A percentile compares a stretch with the other conserved stretches of the same genome.
These are phyloP conservation scores for Eriosoma lanigerum DNA, from an alignment of 1,140 invertebrate species.

Conservation along the genomic window DNA sequence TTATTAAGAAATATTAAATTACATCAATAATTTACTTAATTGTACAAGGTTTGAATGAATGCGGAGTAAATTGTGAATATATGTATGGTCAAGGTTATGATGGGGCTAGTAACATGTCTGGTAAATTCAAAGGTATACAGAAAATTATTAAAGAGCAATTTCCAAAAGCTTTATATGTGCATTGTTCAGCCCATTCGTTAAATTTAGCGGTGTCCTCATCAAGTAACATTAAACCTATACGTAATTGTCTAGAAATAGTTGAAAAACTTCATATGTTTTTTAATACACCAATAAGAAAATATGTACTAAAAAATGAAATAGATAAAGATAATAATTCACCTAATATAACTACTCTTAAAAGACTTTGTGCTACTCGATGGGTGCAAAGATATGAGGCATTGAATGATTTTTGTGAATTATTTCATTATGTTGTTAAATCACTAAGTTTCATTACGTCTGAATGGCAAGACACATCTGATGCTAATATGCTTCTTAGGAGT, in stretches of 20 bases:
- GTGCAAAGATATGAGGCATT: background rate
- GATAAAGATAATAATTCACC: background rate
- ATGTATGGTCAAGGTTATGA: conserved; percentile 56
- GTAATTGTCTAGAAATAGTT: conserved; percentile 52
- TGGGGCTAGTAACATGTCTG: conserved; percentile 55
- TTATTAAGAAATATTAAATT: too few relatives aligned
- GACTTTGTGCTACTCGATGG: background rate
- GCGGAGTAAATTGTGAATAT: conserved; percentile 53
- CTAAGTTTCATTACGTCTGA: background rate
- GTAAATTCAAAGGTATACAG: conserved; percentile 55
- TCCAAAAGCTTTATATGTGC: conserved; percentile 54
- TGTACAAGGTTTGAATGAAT: conserved; percentile 50
- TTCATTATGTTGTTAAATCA: background rate
- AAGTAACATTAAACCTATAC: conserved; percentile 1
- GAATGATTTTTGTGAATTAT: background rate
- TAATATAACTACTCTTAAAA: background rate
- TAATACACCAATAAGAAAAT: background rate
- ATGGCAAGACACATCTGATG: background rate
- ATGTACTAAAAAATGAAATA: background rate
- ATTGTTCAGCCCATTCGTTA: conserved; percentile 55
- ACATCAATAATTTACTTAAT: background rate
- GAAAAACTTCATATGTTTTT: conserved; percentile 49
- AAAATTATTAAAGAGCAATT: conserved; percentile 53
- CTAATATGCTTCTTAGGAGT: background rate
- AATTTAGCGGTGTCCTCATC: background rate